phyloP scores from a whole-genome alignment of 2,113 vertebrate genomes.

The Piprites chloris region DNA sequence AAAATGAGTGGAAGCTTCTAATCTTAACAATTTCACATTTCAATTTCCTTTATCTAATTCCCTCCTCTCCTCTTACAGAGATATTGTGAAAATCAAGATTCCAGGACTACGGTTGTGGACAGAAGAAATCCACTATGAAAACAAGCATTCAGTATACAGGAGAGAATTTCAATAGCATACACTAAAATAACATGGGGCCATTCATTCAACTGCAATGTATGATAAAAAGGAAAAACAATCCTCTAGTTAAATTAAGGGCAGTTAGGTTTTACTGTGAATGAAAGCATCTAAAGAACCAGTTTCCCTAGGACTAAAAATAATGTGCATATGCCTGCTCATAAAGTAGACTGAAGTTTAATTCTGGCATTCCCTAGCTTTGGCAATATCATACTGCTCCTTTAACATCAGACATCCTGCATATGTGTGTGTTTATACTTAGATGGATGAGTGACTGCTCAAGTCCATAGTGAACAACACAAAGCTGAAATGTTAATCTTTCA shows the following conservation, averaged over 20 bases:
- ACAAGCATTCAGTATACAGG: neutral
- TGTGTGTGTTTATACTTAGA: neutral
- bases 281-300: neutral
- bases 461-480: neutral
- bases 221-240: neutral
- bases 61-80: neutral
- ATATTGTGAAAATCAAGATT: neutral
- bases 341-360: neutral
- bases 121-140: neutral
- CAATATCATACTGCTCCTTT: neutral
- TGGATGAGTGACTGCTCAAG: neutral
- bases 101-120: neutral
- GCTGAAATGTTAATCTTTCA: neutral
- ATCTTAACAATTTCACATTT: neutral
- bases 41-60: neutral
- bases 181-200: neutral
- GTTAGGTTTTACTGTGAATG: neutral
- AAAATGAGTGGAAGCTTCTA: neutral
- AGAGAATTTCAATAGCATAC: neutral
- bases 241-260: neutral
- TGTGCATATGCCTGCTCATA: rapidly evolving
- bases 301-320: neutral
- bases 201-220: neutral
- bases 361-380: neutral
- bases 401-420: neutral